phyloP scores from a whole-genome alignment of 2,888 invertebrate species.

The Cosmia trapezina region DNA sequence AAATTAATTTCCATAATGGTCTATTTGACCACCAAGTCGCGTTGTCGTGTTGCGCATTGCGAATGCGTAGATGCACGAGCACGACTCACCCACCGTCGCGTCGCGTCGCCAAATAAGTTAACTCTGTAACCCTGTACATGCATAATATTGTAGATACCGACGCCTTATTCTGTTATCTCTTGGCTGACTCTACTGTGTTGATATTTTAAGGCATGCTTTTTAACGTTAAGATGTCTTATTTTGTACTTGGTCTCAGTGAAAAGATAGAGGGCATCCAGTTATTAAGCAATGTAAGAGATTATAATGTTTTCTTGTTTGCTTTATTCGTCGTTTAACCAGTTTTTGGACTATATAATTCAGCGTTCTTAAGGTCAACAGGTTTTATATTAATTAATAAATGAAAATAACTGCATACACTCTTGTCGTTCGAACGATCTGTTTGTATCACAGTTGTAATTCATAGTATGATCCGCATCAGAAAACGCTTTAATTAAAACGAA shows the following conservation, averaged over 20 bases:
- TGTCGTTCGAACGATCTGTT: slow-evolving; percentile 26
- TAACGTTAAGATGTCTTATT: slow-evolving; percentile 59
- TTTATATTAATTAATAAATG: slow-evolving; percentile 48
- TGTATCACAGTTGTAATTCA: slow-evolving; percentile 35
- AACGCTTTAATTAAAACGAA: slow-evolving; percentile 40
- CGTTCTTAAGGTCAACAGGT: slow-evolving; percentile 45
- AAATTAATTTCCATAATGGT: slow-evolving; percentile 72
- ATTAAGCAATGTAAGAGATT: slow-evolving; percentile 33
- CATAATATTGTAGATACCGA: slow-evolving; percentile 61
- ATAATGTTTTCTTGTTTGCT: slow-evolving; percentile 44
- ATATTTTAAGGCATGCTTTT: slow-evolving; percentile 59
- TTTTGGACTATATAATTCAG: slow-evolving; percentile 38
- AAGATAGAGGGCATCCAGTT: slow-evolving; percentile 40
- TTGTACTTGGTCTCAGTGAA: slow-evolving; percentile 41
- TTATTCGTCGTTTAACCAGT: slow-evolving; percentile 36
- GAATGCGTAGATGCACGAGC: slow-evolving; percentile 63
- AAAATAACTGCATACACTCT: slow-evolving; percentile 28
- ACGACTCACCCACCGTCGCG: slow-evolving; percentile 40
- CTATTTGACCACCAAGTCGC: slow-evolving; percentile 63
- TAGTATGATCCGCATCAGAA: slow-evolving; percentile 11
- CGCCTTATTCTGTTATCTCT: slow-evolving; percentile 63
- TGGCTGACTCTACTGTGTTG: slow-evolving; percentile 53
- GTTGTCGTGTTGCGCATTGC: slow-evolving; percentile 61
- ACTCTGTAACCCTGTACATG: slow-evolving; percentile 50
- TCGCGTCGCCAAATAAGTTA: slow-evolving; percentile 66